Conservation (phyloP, 2,113 vertebrate genomes). For the Plestiodon gilberti region DNA sequence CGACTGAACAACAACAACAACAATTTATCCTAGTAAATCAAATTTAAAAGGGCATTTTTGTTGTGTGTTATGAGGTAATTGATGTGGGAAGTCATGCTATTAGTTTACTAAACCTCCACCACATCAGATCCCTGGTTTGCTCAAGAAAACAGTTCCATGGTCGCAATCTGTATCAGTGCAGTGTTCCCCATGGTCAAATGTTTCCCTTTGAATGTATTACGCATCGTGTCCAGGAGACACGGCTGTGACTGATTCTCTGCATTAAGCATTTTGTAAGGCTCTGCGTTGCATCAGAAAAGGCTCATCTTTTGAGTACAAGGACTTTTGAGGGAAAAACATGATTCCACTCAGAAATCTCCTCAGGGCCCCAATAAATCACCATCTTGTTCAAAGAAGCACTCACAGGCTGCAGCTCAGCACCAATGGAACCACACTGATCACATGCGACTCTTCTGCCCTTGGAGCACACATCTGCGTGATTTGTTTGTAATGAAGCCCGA, state of each 20-base stretch:
- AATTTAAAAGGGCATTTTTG: neutral
- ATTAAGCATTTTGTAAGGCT: slow-evolving; percentile 47
- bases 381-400: slow-evolving; percentile 13
- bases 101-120: slow-evolving; percentile 44
- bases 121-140: slow-evolving; percentile 45
- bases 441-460: neutral
- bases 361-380: slow-evolving; percentile 52
- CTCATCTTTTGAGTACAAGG: slow-evolving; percentile 47
- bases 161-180: slow-evolving; percentile 40
- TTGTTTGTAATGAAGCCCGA: neutral
- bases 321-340: slow-evolving; percentile 4
- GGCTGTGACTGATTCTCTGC: slow-evolving; percentile 54
- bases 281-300: slow-evolving; percentile 41
- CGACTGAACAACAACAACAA: too few relatives aligned
- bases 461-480: neutral
- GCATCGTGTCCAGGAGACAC: slow-evolving; percentile 41
- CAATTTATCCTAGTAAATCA: neutral
- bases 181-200: slow-evolving; percentile 53
- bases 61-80: slow-evolving; percentile 24
- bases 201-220: slow-evolving; percentile 46
- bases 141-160: slow-evolving; percentile 58
- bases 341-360: slow-evolving; percentile 46
- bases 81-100: slow-evolving; percentile 17
- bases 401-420: slow-evolving; percentile 7
- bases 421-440: neutral